These are phyloP conservation scores for Tragelaphus scriptus DNA, from an alignment of 2,113 vertebrate species.

Conservation along the genomic window DNA sequence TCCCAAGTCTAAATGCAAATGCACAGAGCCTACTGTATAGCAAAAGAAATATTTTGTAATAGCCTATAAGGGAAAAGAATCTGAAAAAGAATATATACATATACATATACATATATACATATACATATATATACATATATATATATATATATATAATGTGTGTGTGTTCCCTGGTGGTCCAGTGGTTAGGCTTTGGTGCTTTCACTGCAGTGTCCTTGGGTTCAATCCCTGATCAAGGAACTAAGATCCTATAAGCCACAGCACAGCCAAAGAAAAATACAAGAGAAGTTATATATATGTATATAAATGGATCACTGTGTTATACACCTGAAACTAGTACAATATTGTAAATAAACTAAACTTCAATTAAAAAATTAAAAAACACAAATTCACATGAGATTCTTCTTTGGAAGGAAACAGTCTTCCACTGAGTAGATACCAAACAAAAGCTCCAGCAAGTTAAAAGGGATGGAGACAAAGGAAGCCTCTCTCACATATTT, in stretches of 20 bases:
- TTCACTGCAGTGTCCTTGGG: not conserved
- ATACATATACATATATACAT: not conserved
- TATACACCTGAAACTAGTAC: not conserved
- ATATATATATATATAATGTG: no score
- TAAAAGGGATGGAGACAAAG: not conserved
- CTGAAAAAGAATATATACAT: not conserved
- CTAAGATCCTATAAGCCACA: not conserved
- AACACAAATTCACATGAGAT: constrained; percentile 20
- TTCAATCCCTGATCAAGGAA: not conserved
- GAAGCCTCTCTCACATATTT: not conserved
- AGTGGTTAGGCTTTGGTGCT: not conserved
- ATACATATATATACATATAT: not conserved
- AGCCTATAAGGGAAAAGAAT: not conserved
- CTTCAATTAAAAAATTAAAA: not conserved
- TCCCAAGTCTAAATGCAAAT: not conserved
- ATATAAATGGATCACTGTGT: not conserved
- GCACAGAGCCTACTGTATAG: not conserved
- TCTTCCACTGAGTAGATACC: not conserved
- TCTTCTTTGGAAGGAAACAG: not conserved
- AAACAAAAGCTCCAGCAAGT: not conserved
- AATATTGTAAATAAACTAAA: not conserved
- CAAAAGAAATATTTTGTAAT: not conserved
- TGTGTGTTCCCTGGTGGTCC: not conserved
- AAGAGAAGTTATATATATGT: not conserved
- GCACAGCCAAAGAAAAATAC: not conserved